Base-by-base conservation (phyloP, 1,140 invertebrate genomes). In the Drosophila gunungcola region DNA sequence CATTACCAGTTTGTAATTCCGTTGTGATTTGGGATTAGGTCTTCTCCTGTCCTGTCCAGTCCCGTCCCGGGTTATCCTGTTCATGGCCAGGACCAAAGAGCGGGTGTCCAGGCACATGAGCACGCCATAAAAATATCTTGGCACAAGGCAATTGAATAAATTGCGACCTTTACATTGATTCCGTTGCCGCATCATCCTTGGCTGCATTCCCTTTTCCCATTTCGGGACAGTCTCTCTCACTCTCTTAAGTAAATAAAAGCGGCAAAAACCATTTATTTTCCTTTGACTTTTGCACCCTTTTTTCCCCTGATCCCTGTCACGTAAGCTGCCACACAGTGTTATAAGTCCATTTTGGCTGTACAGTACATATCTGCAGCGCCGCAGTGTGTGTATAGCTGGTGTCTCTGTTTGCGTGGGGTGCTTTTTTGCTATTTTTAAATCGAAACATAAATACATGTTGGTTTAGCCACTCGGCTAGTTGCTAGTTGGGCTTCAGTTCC, bases 151-250 rank as follows among this genome's bases (percentile, higher is more conserved):
- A 89, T 89, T 89, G 84, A 90, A 89, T 89, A 89, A 89, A 89
- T 89, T 89, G 85, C 89, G 84, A 89, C 84, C 84, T 89, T 89
- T 89, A 89, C 84, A 89, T 89, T 89, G 84, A 89, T 88, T 88
- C 80, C 73, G 54, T 39, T 65, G 73, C 56, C 68, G 73, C 56
- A 73, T 43, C 57, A 41, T 61, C 68, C 54, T 34, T 36, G 51
- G 38, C 52, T 60, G 46, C 64, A 48, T 43, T 49, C 10, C 73
- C n/a, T 55, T 48, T 10, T 5, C 45, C 43, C 55, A 38, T 2
- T 32, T 43, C 13, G 13, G 48, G 48, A 21, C 48, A 21, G 32
- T 36, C 42, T 60, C 75, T 52, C 52, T 13, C 48, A 13, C 25
- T 36, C 42, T 60, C 75, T 55, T 49, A 69, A 88, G 83, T 86